Conservation (phyloP, 1,140 invertebrate genomes). For the Nautilus pompilius region DNA sequence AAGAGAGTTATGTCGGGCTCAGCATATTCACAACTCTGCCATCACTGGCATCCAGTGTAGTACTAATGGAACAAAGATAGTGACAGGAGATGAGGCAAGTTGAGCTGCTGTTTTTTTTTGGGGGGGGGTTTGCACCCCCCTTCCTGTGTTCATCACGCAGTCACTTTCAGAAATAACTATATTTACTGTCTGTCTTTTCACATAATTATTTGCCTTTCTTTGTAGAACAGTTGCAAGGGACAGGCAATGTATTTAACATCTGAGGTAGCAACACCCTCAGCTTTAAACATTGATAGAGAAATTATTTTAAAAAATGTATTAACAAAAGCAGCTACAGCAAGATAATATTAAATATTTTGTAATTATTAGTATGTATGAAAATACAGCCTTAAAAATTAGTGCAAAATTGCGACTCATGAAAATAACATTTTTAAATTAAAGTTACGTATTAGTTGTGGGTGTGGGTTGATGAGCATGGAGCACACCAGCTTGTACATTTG, state of each 20-base stretch:
- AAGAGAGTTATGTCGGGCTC: slow-evolving; percentile 69
- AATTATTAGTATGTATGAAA: too few relatives aligned
- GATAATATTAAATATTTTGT: too few relatives aligned
- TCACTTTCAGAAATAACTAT: background rate
- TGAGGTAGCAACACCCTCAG: background rate
- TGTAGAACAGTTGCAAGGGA: background rate
- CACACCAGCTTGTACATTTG: too few relatives aligned
- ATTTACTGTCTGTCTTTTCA: background rate
- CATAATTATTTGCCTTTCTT: background rate
- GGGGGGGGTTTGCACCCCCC: background rate
- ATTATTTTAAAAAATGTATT: too few relatives aligned
- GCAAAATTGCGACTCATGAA: too few relatives aligned
- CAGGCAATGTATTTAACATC: background rate
- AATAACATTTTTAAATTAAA: too few relatives aligned
- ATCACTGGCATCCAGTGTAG: slow-evolving; percentile 73
- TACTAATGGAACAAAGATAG: slow-evolving; percentile 74
- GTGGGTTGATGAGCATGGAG: too few relatives aligned
- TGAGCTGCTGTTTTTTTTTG: background rate
- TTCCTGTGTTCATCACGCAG: background rate
- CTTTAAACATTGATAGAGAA: background rate
- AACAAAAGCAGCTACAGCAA: too few relatives aligned
- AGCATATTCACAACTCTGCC: slow-evolving; percentile 75
- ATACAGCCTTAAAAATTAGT: too few relatives aligned
- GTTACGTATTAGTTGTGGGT: too few relatives aligned
- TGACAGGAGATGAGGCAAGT: slow-evolving; percentile 57